Conservation (phyloP, 2,113 vertebrate genomes). For the Atlantisia rogersi region DNA sequence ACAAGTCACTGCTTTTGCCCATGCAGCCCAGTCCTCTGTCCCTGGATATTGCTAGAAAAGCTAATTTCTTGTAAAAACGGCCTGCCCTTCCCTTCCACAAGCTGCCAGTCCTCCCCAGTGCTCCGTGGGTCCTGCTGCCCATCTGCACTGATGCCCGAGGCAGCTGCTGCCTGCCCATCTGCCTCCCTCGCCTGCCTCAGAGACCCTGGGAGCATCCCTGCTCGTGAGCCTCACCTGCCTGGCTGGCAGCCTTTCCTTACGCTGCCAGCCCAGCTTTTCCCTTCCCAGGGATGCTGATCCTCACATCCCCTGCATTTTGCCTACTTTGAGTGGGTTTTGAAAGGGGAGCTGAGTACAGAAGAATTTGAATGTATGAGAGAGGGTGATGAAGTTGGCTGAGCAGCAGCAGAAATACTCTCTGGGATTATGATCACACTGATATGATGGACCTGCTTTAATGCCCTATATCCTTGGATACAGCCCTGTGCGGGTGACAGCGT, state of each 20-base stretch:
- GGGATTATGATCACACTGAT: neutral
- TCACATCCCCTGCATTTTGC: neutral
- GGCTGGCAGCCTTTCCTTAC: neutral
- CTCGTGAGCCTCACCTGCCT: neutral
- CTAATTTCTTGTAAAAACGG: neutral
- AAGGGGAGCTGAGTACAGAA: neutral
- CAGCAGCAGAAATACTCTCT: neutral
- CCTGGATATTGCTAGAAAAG: neutral
- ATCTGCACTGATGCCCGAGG: neutral
- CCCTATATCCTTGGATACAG: neutral
- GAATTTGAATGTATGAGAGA: neutral
- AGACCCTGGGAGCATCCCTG: neutral
- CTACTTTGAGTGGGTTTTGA: neutral
- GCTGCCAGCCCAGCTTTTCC: neutral
- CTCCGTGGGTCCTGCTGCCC: neutral
- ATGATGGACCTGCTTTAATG: neutral
- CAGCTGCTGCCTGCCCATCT: neutral
- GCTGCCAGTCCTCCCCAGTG: neutral
- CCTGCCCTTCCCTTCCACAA: neutral
- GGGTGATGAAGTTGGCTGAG: neutral
- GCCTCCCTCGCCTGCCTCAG: neutral
- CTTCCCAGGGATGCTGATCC: rapidly evolving
- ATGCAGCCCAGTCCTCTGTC: rapidly evolving
- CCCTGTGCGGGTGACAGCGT: rapidly evolving
- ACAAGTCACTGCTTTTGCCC: neutral